These are phyloP conservation scores for Blastomussa wellsi DNA, from an alignment of 92 coral and sea anemone species.

Conservation along the genomic window DNA sequence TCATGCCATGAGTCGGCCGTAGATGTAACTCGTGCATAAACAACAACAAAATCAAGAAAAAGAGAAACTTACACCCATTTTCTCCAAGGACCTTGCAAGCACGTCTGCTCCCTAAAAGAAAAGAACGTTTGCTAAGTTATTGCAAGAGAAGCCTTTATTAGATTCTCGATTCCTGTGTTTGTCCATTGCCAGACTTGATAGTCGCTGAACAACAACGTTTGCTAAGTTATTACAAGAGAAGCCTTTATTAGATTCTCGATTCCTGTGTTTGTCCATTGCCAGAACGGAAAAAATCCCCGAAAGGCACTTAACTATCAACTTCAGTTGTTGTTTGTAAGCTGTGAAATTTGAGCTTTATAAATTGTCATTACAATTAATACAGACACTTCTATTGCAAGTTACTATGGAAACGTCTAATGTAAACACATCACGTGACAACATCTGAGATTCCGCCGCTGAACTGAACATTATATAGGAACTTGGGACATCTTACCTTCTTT, in stretches of 20 bases:
- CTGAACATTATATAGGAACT: not conserved
- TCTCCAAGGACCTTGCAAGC: slow-evolving; percentile 93
- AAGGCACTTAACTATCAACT: too few relatives aligned
- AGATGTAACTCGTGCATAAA: not conserved
- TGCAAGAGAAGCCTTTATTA: not conserved
- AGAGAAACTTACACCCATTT: slow-evolving; percentile 91
- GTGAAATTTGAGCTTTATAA: too few relatives aligned
- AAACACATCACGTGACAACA: not conserved
- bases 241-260: not conserved
- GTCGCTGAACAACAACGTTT: not conserved
- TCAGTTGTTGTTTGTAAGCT: too few relatives aligned
- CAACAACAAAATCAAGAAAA: not conserved
- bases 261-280: too few relatives aligned
- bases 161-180: too few relatives aligned
- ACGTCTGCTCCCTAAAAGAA: slow-evolving; percentile 93
- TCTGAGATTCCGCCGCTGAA: not conserved
- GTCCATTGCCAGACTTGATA: not conserved
- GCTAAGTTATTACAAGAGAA: not conserved
- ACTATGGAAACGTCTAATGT: not conserved
- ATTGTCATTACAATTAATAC: too few relatives aligned
- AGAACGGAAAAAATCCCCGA: not conserved
- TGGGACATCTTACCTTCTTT: slow-evolving; percentile 74
- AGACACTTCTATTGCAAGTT: not conserved
- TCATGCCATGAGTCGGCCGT: too few relatives aligned
- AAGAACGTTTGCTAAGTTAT: not conserved